phyloP scores from a whole-genome alignment of 2,113 vertebrate species.

The Amazona vittata region DNA sequence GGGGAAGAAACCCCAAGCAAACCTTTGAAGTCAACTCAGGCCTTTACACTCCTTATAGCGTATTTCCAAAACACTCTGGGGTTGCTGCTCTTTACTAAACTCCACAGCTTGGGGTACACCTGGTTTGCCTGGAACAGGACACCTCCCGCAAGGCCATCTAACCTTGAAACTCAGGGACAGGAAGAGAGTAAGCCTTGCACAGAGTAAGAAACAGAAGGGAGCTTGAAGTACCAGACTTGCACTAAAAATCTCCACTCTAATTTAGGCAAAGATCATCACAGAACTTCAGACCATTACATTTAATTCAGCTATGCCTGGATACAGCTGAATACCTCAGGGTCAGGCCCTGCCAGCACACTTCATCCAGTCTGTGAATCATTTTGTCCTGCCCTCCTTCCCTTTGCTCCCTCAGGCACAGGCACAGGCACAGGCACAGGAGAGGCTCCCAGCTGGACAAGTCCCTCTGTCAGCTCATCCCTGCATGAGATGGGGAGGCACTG shows the following conservation, averaged over 20 bases:
- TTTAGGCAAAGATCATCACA: not conserved
- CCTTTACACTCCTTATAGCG: fast-evolving
- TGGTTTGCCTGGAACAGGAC: not conserved
- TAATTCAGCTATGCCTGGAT: not conserved
- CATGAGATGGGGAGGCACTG: not conserved
- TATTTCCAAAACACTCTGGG: not conserved
- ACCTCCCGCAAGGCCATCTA: not conserved
- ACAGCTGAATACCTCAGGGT: not conserved
- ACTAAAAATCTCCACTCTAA: not conserved
- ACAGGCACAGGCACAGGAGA: not conserved
- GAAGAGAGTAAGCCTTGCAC: not conserved
- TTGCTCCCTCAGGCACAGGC: not conserved
- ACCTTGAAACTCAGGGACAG: not conserved
- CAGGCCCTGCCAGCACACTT: slow-evolving; percentile 14
- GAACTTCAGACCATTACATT: not conserved
- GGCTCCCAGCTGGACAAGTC: not conserved
- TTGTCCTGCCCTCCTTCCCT: not conserved
- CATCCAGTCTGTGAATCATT: not conserved
- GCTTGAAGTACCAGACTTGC: not conserved
- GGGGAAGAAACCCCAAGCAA: not conserved
- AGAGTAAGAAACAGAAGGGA: not conserved
- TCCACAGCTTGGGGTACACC: not conserved
- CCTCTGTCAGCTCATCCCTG: not conserved
- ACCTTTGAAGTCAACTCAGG: not conserved
- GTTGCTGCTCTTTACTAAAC: not conserved